Evolutionary conservation across 2,113 vertebrate species (phyloP).

Genomic region (Lepidiolamprologus cunningtoni): DNA sequence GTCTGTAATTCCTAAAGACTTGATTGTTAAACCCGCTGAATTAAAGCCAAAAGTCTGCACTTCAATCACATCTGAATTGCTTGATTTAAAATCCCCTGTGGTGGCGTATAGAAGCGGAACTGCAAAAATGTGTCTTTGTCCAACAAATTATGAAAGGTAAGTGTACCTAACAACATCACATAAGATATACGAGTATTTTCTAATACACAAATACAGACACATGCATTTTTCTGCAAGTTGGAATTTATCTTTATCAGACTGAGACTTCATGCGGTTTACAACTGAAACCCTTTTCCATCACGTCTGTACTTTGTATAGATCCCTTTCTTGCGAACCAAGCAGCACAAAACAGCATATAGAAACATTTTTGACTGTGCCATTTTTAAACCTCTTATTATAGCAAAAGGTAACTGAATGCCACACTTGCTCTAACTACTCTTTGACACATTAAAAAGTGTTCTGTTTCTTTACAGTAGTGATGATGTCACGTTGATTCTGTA

Average conservation of each 20-base stretch:
- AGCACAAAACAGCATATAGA: neutral
- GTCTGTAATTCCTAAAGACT: neutral
- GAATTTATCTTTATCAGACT: neutral
- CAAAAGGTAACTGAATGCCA: neutral
- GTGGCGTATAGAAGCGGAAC: neutral
- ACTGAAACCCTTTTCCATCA: neutral
- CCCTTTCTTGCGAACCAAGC: neutral
- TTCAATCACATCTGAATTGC: rapidly evolving
- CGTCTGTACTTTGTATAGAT: neutral
- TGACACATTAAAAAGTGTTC: neutral
- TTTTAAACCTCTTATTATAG: neutral
- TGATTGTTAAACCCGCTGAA: neutral
- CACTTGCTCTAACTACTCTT: neutral
- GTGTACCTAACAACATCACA: neutral
- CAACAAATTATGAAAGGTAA: neutral
- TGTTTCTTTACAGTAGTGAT: neutral
- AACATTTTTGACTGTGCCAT: neutral
- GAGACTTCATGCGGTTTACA: rapidly evolving
- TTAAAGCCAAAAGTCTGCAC: neutral
- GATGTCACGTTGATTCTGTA: neutral
- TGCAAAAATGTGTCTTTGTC: neutral
- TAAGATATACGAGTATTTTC: neutral
- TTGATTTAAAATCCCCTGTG: neutral
- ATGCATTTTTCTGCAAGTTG: neutral
- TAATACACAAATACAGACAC: neutral